These are phyloP conservation scores for Enteromius anoplus DNA, from an alignment of 2,797 vertebrate genomes.

Conservation along the genomic window DNA sequence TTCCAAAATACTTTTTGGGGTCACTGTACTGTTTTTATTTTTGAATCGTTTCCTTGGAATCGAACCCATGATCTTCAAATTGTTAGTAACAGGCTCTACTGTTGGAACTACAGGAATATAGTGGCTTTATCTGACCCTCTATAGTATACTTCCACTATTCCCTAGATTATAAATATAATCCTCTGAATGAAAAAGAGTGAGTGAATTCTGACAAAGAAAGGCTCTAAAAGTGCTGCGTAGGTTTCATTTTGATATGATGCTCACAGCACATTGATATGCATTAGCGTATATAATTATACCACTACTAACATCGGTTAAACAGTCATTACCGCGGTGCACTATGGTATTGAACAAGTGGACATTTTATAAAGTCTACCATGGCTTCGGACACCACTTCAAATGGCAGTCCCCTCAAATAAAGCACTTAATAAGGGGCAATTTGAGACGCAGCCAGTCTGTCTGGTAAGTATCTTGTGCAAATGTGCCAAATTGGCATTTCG, in stretches of 20 bases:
- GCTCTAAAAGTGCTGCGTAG: background rate
- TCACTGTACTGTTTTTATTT: background rate
- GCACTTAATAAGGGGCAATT: background rate
- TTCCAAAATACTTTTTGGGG: background rate
- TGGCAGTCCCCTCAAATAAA: background rate
- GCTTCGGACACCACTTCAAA: background rate
- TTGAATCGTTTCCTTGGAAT: background rate
- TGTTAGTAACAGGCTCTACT: background rate
- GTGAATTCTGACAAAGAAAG: background rate
- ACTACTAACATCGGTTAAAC: background rate
- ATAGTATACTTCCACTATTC: background rate
- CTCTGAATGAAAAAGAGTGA: background rate
- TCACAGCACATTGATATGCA: background rate
- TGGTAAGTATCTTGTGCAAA: background rate
- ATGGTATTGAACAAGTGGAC: background rate
- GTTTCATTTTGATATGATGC: background rate
- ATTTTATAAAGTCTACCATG: background rate
- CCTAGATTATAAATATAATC: background rate
- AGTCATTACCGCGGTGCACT: background rate
- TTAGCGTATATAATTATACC: background rate
- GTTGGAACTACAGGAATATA: background rate
- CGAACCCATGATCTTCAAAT: background rate
- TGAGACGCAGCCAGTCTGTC: background rate
- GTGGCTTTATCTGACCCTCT: background rate
- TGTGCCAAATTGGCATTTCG: background rate